Evolutionary conservation across 2,888 invertebrate species (phyloP), one percentile per base, ranked within the genome.

Genomic region (Amblyteles armatorius): DNA sequence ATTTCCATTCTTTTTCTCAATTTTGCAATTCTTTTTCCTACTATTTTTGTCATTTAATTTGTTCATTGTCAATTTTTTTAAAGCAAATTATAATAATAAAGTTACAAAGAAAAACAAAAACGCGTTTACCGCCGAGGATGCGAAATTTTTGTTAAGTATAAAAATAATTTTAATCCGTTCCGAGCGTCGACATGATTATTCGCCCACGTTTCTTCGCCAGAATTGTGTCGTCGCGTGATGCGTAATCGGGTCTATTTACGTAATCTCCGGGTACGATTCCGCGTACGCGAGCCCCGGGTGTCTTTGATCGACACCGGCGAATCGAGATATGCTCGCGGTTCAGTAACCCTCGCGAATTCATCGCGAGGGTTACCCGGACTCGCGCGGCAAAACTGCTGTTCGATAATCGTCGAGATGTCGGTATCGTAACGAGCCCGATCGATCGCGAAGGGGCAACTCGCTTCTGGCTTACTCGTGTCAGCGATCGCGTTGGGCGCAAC

Each of bases 241-340:
- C 48, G 73, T 60, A 44, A 79, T 72, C 60, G 74, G 36, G 9
- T 9, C 2, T 0, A 55, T 77, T 87, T 87, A 83, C 82, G 86
- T 83, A 87, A 87, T 82, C 57, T 76, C 33, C 55, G 44, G 65
- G 83, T 78, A 55, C 79, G 72, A 72, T 76, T 74, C 52, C 68
- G 76, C 79, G 67, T 79, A 79, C 65, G 83, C 67, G 71, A 40
- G 55, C 1, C 57, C 1, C 19, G 11, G 26, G 22, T 19, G 22
- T 22, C 40, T 72, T 71, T 65, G 13, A 65, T 33, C 52, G 26
- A 79, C 79, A 79, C 79, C 71, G 22, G 55, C 71, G 74, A 81
- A 78, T 71, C 60, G 73, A 79, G 44, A 77, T 74, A 40, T 16
- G 22, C 67, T 29, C 48, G 48, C 26, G 26, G 9, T 22, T 19